A percentile compares a stretch with the other conserved stretches of the same genome.
phyloP scores from a whole-genome alignment of 2,888 invertebrate genomes.

The Acholoe squamosa region DNA sequence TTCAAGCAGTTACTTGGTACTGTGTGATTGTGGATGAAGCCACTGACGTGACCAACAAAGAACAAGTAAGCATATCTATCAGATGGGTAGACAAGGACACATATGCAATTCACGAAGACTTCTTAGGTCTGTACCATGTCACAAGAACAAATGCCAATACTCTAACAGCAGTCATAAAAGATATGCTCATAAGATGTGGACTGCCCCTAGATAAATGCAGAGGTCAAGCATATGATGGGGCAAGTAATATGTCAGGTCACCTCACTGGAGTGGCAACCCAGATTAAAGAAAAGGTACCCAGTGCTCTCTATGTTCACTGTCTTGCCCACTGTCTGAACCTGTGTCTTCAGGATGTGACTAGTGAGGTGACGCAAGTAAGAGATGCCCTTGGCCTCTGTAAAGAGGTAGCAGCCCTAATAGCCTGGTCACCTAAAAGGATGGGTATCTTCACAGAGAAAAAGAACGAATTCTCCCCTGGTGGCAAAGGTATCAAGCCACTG shows the following conservation, averaged over 20 bases:
- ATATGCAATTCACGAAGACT: too few relatives aligned
- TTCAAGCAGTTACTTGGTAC: too few relatives aligned
- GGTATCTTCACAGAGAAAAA: background rate
- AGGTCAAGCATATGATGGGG: conserved; percentile 62
- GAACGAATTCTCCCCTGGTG: background rate
- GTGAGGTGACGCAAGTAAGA: background rate
- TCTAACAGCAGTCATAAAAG: background rate
- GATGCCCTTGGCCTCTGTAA: conserved; percentile 11
- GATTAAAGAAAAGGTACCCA: background rate
- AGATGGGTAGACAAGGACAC: too few relatives aligned
- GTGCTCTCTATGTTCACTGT: conserved; percentile 56
- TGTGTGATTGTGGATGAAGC: too few relatives aligned
- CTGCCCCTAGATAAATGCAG: conserved; percentile 26
- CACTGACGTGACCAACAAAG: too few relatives aligned
- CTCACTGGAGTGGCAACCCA: conserved; percentile 45
- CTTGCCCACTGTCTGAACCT: conserved; percentile 47
- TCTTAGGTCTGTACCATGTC: too few relatives aligned
- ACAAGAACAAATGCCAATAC: too few relatives aligned
- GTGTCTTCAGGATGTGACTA: conserved; percentile 1
- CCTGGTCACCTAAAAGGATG: background rate
- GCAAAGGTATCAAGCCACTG: too few relatives aligned
- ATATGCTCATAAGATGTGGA: conserved; percentile 30
- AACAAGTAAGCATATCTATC: too few relatives aligned
- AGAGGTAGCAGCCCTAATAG: background rate
- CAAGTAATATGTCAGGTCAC: conserved; percentile 49